Conservation (phyloP, 2,888 invertebrate genomes). For the Hydrotaea diabolus region DNA sequence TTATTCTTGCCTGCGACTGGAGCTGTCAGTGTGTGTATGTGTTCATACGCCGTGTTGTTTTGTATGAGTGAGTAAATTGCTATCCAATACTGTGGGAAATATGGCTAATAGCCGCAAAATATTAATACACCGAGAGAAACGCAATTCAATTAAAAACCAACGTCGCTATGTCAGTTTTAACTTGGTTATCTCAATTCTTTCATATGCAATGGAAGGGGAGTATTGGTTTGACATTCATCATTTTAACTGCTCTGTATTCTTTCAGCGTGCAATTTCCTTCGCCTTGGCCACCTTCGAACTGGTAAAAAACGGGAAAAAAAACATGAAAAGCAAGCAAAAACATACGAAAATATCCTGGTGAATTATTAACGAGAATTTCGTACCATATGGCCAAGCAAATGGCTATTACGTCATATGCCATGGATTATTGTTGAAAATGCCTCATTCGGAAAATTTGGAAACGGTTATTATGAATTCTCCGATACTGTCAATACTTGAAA, state of each 20-base stretch:
- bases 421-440: neutral
- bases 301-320: neutral
- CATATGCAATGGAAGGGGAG: neutral
- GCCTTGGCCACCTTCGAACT: neutral
- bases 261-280: neutral
- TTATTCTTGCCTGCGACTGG: neutral
- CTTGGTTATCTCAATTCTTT: neutral
- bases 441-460: neutral
- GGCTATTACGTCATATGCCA: neutral
- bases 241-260: neutral
- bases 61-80: conserved; percentile 5
- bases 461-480: neutral
- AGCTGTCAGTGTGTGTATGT: neutral
- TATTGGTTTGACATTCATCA: neutral
- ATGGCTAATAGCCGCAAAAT: conserved; percentile 1
- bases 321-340: neutral
- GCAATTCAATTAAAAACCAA: neutral
- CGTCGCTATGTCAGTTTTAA: neutral
- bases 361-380: conserved; percentile 24
- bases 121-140: conserved; percentile 11
- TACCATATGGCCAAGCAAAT: neutral
- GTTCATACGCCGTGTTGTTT: neutral
- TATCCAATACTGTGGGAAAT: conserved; percentile 22
- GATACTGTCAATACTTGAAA: neutral
- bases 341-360: neutral